These are phyloP conservation scores for Ptilodon capucinus DNA, from an alignment of 2,888 invertebrate genomes.

Conservation along the genomic window DNA sequence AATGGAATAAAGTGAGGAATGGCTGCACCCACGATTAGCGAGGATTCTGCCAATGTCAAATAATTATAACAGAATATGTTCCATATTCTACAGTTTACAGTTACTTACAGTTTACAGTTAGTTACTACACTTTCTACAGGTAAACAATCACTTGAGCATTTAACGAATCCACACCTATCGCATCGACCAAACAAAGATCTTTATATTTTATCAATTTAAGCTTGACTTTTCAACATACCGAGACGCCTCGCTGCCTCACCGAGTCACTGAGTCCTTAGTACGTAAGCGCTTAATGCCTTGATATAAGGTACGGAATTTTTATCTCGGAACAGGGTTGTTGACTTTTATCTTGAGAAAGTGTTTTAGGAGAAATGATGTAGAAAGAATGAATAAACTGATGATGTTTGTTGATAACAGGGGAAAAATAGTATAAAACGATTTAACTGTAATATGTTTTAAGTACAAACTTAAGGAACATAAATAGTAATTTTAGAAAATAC, in stretches of 20 bases:
- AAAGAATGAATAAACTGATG: background rate
- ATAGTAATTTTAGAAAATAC: too few species aligned
- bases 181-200: background rate
- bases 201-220: background rate
- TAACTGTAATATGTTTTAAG: too few species aligned
- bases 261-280: background rate
- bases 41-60: too few species aligned
- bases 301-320: background rate
- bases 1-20: too few species aligned
- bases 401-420: too few species aligned
- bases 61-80: too few species aligned
- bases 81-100: too few species aligned
- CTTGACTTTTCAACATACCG: background rate
- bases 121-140: too few species aligned
- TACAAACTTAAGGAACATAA: too few species aligned
- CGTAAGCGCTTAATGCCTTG: background rate
- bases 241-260: background rate
- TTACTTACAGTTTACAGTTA: too few species aligned
- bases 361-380: background rate
- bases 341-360: background rate
- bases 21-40: too few species aligned
- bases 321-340: background rate
- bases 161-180: background rate
- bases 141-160: background rate
- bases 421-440: too few species aligned